Conservation (phyloP, 2,888 invertebrate genomes). For the Cryptus viduatorius region DNA sequence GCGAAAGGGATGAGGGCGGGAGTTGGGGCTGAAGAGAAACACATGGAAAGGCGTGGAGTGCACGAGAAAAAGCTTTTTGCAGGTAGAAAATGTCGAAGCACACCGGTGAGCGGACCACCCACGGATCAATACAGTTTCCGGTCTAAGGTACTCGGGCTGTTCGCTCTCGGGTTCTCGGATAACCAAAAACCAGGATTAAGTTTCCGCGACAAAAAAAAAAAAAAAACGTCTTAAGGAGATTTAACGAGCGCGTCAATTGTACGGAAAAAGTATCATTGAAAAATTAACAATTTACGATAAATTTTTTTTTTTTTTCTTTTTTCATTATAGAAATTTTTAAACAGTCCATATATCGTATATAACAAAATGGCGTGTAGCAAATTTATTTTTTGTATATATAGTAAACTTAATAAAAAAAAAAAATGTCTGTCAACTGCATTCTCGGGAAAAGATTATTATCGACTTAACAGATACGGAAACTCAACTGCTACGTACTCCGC, state of each 20-base stretch:
- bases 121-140: slow-evolving; percentile 68
- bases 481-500: no score
- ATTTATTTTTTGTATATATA: no score
- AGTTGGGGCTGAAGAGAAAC: not conserved
- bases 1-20: not conserved
- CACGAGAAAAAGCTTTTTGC: slow-evolving; percentile 34
- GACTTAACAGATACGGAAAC: no score
- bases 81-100: slow-evolving; percentile 57
- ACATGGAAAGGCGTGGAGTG: slow-evolving; percentile 3
- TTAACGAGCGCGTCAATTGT: no score
- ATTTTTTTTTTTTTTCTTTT: no score
- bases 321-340: no score
- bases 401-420: no score
- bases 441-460: no score
- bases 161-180: slow-evolving; percentile 45
- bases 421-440: no score
- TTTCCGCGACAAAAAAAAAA: not conserved
- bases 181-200: not conserved
- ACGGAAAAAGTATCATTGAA: not conserved
- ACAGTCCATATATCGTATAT: no score
- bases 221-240: not conserved
- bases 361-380: no score
- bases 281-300: not conserved
- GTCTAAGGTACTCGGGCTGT: slow-evolving; percentile 51
- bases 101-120: slow-evolving; percentile 60